Percentiles rank a stretch among this genome's conserved stretches.
Evolutionary conservation across 2,113 vertebrate genomes (phyloP).

Genomic region (Malurus alboscapulatus): DNA sequence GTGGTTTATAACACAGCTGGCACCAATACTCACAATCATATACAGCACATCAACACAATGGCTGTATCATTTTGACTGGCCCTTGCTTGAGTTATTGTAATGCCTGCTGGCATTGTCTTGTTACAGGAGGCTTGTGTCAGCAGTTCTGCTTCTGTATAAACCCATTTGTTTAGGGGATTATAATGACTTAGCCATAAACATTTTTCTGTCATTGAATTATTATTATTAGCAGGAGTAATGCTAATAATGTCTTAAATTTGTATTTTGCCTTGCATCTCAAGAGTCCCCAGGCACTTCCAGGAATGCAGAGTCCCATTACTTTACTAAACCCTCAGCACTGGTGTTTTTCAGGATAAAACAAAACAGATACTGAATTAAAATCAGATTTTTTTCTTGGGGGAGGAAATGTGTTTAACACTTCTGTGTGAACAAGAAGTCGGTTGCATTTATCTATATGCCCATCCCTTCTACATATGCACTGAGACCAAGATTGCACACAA

Average conservation of each 20-base stretch:
- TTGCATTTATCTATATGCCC: neutral
- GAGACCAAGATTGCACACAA: neutral
- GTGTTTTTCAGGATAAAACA: neutral
- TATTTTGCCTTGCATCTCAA: neutral
- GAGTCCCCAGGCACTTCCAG: neutral
- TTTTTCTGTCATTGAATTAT: constrained; percentile 38
- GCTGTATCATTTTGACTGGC: constrained; percentile 24
- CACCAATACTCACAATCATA: neutral
- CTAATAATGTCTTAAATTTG: constrained; percentile 6
- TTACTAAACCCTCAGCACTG: neutral
- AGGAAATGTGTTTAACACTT: neutral
- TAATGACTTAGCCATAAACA: constrained; percentile 5
- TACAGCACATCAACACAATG: neutral
- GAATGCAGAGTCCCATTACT: neutral
- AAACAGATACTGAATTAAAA: neutral
- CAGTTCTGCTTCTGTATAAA: constrained; percentile 37
- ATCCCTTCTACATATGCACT: neutral
- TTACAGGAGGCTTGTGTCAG: constrained; percentile 29
- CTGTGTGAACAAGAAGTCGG: neutral
- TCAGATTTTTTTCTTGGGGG: neutral
- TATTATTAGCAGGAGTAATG: constrained; percentile 21
- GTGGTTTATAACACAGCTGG: constrained; percentile 40
- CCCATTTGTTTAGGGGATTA: constrained; percentile 19
- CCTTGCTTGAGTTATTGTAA: constrained; percentile 48
- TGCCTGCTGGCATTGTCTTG: neutral